Percentiles rank a stretch among this genome's conserved stretches.
These are phyloP conservation scores for Scaptodrosophila lebanonensis DNA, from an alignment of 1,140 invertebrate genomes.

Conservation along the genomic window DNA sequence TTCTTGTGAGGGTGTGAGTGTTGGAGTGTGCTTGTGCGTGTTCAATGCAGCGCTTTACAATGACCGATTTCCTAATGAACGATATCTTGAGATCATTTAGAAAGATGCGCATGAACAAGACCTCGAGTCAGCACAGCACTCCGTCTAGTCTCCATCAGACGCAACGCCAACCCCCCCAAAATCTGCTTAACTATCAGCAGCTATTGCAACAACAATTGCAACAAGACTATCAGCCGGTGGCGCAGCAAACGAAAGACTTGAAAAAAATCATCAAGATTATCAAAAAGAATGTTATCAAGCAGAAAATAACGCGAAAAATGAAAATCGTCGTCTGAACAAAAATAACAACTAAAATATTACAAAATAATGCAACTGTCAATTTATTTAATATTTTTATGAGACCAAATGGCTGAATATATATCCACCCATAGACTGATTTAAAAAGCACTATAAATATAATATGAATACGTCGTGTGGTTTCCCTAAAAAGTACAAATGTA, in stretches of 20 bases:
- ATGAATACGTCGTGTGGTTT: too few species aligned
- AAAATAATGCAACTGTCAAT: constrained; percentile 1
- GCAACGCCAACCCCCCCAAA: constrained; percentile 17
- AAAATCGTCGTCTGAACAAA: constrained; percentile 55
- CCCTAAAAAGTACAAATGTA: too few species aligned
- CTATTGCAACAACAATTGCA: constrained; percentile 27
- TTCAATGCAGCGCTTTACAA: constrained; percentile 29
- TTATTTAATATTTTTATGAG: background rate
- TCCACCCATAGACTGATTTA: too few species aligned
- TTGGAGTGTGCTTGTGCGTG: constrained; percentile 19
- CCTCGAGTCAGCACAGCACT: constrained; percentile 36
- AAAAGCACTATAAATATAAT: too few species aligned
- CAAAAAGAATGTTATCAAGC: constrained; percentile 62
- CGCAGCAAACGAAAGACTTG: constrained; percentile 49
- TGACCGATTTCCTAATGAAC: constrained; percentile 68
- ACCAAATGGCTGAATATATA: too few species aligned
- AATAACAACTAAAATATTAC: constrained; percentile 1
- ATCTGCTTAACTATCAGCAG: constrained; percentile 23
- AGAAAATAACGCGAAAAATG: constrained; percentile 56
- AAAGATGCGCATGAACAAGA: constrained; percentile 71
- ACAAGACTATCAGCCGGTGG: constrained; percentile 24
- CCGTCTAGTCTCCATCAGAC: constrained; percentile 16
- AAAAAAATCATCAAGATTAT: constrained; percentile 68
- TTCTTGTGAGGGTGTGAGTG: constrained; percentile 1
- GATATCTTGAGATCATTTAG: constrained; percentile 68